A percentile compares a stretch with the other conserved stretches of the same genome.
These are phyloP conservation scores for Gonatopus flavifemur DNA, from an alignment of 1,140 invertebrate genomes.

Conservation along the genomic window DNA sequence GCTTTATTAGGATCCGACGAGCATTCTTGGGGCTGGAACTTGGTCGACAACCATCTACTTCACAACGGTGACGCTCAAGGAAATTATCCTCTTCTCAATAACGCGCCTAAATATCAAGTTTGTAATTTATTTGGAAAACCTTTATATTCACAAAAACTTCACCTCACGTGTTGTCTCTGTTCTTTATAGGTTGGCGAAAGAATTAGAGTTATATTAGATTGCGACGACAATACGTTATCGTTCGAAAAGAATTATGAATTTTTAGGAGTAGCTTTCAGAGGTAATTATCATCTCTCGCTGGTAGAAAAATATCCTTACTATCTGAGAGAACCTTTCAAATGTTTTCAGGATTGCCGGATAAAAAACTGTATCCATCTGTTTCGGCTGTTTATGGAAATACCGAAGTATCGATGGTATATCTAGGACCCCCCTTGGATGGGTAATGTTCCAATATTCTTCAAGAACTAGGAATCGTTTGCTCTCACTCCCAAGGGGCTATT, in stretches of 20 bases:
- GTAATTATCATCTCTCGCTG: no score
- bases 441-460: no score
- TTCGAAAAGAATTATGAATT: slow-evolving; percentile 99
- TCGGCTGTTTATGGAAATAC: slow-evolving; percentile 99
- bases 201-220: slow-evolving; percentile 95
- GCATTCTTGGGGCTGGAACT: slow-evolving; percentile 99
- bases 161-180: slow-evolving; percentile 11
- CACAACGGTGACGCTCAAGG: slow-evolving; percentile 96
- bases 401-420: slow-evolving; percentile 99
- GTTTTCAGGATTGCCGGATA: slow-evolving; percentile 88
- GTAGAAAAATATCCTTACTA: slow-evolving; percentile 99
- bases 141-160: slow-evolving; percentile 5
- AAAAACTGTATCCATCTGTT: slow-evolving; percentile 92
- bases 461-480: no score
- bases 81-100: slow-evolving; percentile 93
- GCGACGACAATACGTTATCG: slow-evolving; percentile 94
- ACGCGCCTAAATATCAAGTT: slow-evolving; percentile 97
- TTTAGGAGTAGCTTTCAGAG: slow-evolving; percentile 95
- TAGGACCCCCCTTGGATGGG: slow-evolving; percentile 92
- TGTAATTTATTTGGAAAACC: not conserved
- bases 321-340: slow-evolving; percentile 95
- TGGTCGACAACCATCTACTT: slow-evolving; percentile 95
- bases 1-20: slow-evolving; percentile 92
- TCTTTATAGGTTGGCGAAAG: slow-evolving; percentile 86
- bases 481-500: no score